Base-by-base conservation (phyloP, 35 echinoderm and acorn worm genomes). In the Ophiothrix spiculata region DNA sequence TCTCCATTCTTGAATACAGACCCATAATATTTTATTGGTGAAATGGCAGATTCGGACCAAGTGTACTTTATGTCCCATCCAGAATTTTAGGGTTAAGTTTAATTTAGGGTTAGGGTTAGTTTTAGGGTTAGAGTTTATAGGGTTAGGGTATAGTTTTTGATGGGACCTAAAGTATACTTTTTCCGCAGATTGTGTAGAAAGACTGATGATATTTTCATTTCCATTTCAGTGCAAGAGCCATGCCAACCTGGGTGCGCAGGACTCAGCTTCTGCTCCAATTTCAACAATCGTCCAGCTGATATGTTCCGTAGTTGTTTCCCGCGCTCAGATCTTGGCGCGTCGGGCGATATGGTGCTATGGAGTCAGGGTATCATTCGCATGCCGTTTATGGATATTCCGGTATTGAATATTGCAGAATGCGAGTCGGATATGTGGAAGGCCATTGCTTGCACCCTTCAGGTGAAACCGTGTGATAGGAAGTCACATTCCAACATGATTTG, bases 401-500 rank as follows among this genome's bases (percentile, higher is more conserved):
- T 99, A 14, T 79, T 94, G 37, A 86, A 99, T 56, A 99, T 99
- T 29, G 84, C 76, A 2, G 89, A 94, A 79, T 99, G 96, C 34
- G 79, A 99, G n/a, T 87, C 92, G 10, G 89, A 99, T 34, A 94
- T 86, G 89, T 99, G 96, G 96, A 99, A 99, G 78, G 89, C 96
- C n/a, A 91, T 99, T 0, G 96, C 96, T 6, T 99, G 96, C 64
- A 89, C 92, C 11, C 89, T 99, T 21, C 96, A 99, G 60, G 86
- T 99, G 42, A 99, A 92, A 77, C 96, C 96, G 4, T 99, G 96
- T 87, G 86, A 99, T 73, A 37, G 80, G 15, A 94, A 99, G 79
- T 91, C 96, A 40, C 96, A 99, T 40, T 79, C 86, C 28, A 99
- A 99, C 56, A 91, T 99, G 92, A 99, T 99, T 82, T 99, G 96